A percentile compares a stretch with the other conserved stretches of the same genome.
Conservation (phyloP, 2,113 vertebrate genomes). For the Chionis minor region DNA sequence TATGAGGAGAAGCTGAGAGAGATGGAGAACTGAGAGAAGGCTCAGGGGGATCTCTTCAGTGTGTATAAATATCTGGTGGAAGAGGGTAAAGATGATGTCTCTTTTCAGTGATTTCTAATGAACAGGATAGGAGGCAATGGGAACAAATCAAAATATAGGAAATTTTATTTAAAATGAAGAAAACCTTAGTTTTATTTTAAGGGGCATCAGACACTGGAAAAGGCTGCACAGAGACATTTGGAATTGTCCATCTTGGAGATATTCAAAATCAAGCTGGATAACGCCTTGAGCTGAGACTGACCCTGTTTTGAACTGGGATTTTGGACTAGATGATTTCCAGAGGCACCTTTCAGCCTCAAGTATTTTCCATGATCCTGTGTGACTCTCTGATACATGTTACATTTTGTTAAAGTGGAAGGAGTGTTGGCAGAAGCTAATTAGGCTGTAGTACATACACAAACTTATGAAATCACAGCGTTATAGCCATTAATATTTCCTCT, state of each 20-base stretch:
- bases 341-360: background rate
- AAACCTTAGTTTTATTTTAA: background rate
- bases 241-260: background rate
- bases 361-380: background rate
- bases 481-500: constrained; percentile 17
- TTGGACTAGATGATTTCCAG: background rate
- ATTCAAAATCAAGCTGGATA: background rate
- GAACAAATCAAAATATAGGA: background rate
- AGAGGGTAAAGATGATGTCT: rapidly evolving
- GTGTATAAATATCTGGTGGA: background rate
- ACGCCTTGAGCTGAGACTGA: background rate
- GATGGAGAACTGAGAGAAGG: background rate
- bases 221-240: background rate
- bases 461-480: background rate
- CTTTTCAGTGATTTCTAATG: background rate
- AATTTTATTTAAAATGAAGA: background rate
- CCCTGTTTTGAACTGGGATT: background rate
- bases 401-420: background rate
- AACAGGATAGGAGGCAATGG: background rate
- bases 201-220: background rate
- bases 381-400: background rate
- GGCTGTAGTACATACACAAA: background rate
- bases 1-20: background rate
- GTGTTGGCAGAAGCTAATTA: constrained; percentile 24
- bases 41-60: rapidly evolving